These are phyloP conservation scores for Andrena marginata DNA, from an alignment of 2,888 invertebrate genomes.

Conservation along the genomic window DNA sequence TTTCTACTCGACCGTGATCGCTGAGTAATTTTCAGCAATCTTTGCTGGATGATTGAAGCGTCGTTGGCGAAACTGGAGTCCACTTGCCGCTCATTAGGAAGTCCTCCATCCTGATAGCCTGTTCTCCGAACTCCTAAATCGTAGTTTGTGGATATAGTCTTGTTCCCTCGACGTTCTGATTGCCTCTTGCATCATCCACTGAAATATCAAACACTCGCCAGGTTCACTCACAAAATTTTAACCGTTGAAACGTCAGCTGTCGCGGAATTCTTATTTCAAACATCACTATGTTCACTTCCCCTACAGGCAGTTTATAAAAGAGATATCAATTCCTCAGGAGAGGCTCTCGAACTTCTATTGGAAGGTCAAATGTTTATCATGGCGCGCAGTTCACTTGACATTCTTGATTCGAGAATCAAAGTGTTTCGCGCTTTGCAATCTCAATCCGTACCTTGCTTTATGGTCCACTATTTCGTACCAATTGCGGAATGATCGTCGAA, in stretches of 20 bases:
- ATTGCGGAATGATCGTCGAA: too few species aligned
- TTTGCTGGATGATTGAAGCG: neutral
- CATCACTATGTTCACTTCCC: neutral
- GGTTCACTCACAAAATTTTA: conserved; percentile 8
- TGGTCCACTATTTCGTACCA: neutral
- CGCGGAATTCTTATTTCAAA: neutral
- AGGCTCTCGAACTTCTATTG: neutral
- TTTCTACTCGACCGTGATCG: neutral
- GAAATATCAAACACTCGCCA: neutral
- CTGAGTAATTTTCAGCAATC: neutral
- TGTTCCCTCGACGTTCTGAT: neutral
- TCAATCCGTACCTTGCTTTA: neutral
- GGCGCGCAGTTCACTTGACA: neutral
- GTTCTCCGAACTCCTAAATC: too few species aligned
- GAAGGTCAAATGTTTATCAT: neutral
- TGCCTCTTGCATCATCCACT: neutral
- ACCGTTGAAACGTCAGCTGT: neutral
- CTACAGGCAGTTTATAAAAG: neutral
- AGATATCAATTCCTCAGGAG: neutral
- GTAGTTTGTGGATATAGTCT: too few species aligned
- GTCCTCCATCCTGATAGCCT: neutral
- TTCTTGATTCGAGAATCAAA: neutral
- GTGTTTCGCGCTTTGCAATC: neutral
- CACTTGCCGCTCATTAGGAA: neutral
- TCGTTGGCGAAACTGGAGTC: neutral